Evolutionary conservation across 2,888 invertebrate genomes (phyloP), one percentile per base, ranked within the genome.

Genomic region (Asteroscopus sphinx): DNA sequence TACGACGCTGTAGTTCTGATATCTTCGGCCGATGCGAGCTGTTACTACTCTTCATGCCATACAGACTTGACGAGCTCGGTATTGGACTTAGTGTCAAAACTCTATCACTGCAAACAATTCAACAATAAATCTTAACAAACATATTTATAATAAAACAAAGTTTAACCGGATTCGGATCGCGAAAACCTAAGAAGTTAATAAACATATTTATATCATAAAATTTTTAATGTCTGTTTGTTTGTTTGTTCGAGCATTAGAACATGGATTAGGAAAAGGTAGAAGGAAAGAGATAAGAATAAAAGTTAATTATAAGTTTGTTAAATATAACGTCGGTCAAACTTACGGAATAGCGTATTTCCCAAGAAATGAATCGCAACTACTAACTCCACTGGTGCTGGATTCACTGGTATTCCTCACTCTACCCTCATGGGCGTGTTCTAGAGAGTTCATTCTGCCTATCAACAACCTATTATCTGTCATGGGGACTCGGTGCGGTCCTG

Each of bases 41-140:
- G 68, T 85, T 89, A 61, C 80, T 87, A 64, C 87, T 88, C 70
- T 93, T 93, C 88, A 95, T 90, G 45, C 95, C 95, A 52, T 95
- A 91, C 72, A 96, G 85, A 91, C 97, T 96, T 57, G 97, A 97
- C 68, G 97, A 96, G 87, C 98, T 98, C 15, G 98, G 97, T 82
- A 98, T 98, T 1, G 98, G 98, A 89, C 98, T 98, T 21, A 98
- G 95, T 42, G 97, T 97, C 79, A 96, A 96, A 70, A 96, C 95
- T 85, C 96, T 95, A 71, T 97, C 97, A 68, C 97, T 96, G 82
- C 9, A 53, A 68, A 45, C 13, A 45, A 52, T 6, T 13, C 5
- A 44, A 21, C 8, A 30, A 2, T 8, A 28, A 7, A n/a, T 32
- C 3, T 12, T 12, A 12, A 32, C 6, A 32, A 32, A 32, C 9